These are phyloP conservation scores for Notarius lentiginosus DNA, from an alignment of 2,113 vertebrate species.

Conservation along the genomic window DNA sequence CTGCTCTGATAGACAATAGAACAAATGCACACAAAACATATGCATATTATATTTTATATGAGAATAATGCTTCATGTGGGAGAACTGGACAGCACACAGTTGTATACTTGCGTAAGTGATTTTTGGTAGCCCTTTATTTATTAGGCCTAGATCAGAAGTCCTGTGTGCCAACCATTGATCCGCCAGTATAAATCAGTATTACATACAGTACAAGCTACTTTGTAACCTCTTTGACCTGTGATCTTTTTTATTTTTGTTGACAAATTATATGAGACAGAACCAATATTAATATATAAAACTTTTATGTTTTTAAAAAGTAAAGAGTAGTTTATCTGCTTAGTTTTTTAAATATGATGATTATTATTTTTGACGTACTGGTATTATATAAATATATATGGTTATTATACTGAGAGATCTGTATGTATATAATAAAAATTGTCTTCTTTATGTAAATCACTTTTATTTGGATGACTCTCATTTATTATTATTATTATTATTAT, in stretches of 20 bases:
- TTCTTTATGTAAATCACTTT: constrained; percentile 62
- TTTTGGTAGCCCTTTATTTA: constrained; percentile 50
- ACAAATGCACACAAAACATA: constrained; percentile 18
- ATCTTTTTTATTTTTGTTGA: constrained; percentile 64
- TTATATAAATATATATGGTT: constrained; percentile 62
- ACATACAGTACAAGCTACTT: constrained; percentile 53
- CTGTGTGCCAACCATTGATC: constrained; percentile 44
- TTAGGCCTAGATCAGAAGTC: constrained; percentile 44
- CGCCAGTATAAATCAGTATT: constrained; percentile 47
- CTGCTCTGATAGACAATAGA: constrained; percentile 19
- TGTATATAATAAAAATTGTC: constrained; percentile 71
- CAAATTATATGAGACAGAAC: constrained; percentile 59
- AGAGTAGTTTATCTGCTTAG: constrained; percentile 72
- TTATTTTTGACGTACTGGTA: constrained; percentile 74
- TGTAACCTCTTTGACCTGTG: constrained; percentile 63
- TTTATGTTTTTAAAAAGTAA: constrained; percentile 68
- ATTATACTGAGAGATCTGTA: constrained; percentile 71
- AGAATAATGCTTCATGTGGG: constrained; percentile 21
- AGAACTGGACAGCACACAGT: constrained; percentile 35
- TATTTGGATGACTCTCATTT: constrained; percentile 2
- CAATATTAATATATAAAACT: constrained; percentile 58
- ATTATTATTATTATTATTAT: background rate
- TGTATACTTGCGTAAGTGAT: constrained; percentile 32
- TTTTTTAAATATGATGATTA: constrained; percentile 72
- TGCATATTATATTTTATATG: constrained; percentile 25